Evolutionary conservation across 2,888 invertebrate genomes (phyloP).

Genomic region (Perdita meconis): DNA sequence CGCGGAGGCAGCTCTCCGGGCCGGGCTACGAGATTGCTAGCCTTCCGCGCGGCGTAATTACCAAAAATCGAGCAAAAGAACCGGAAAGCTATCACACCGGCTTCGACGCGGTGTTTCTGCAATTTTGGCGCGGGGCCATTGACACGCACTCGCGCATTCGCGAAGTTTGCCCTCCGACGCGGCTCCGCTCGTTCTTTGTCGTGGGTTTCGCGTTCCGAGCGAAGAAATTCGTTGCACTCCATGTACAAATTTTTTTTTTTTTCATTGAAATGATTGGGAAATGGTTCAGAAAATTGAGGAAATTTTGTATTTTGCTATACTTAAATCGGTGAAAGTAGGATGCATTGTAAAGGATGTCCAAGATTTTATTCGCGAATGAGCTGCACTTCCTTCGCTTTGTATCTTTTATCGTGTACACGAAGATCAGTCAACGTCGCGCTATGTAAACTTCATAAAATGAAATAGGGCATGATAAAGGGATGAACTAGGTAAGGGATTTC

Average conservation of each 20-base stretch:
- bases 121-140: slow-evolving; percentile 75
- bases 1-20: slow-evolving; percentile 61
- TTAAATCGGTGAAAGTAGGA: background rate
- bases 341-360: no score
- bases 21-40: slow-evolving; percentile 73
- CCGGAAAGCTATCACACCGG: slow-evolving; percentile 75
- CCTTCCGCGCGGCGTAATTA: slow-evolving; percentile 75
- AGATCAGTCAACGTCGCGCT: no score
- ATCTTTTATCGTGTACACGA: no score
- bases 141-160: slow-evolving; percentile 60
- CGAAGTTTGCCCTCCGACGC: slow-evolving; percentile 29
- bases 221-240: no score
- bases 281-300: background rate
- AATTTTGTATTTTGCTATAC: background rate
- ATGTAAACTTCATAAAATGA: no score
- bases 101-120: slow-evolving; percentile 72
- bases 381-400: no score
- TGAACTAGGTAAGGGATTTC: no score
- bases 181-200: slow-evolving; percentile 6
- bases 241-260: background rate
- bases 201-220: background rate
- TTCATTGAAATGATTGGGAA: background rate
- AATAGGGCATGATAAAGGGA: no score
- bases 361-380: no score
- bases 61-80: slow-evolving; percentile 77